Base-by-base conservation (phyloP, 2,888 invertebrate genomes). In the Prosopocoilus inquinatus region DNA sequence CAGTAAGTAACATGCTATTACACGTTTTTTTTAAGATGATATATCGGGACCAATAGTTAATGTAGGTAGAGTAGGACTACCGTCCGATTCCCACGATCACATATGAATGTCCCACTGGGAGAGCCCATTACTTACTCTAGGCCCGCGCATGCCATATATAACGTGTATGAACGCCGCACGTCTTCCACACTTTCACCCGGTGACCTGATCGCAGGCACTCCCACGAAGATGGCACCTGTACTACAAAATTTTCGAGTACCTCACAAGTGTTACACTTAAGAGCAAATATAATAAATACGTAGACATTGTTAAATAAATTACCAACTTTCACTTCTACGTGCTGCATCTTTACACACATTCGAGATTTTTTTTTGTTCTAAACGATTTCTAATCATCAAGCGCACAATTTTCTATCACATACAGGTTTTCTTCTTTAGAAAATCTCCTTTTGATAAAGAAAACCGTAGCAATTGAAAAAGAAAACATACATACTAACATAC, bases 181-280 rank as follows among this genome's bases (percentile, higher is more conserved):
- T 59, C 57, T 57, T 57, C 58, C 52, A 59, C 54, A 61, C 61
- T 61, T 61, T 61, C 61, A 59, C 61, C 61, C 55, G 55, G 57
- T 55, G 55, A 55, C 54, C 59, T 59, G 59, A 55, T 59, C 59
- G 57, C 46, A 16, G 61, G 61, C 61, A 61, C 61, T 61, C 61
- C 61, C 61, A 61, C 61, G 59, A 57, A 53, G 57, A 61, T 59
- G 50, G 59, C 61, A 61, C 61, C 61, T 61, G 61, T 57, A 53
- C 43, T 45, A 52, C 51, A 41, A 57, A 58, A 59, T 57, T 28
- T 61, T 59, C 56, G 59, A 58, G 48, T 52, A 52, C 55, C 54
- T 57, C 55, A 55, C 49, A 59, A 59, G 50, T 39, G 33, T 35
- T 45, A 48, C 49, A 49, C 48, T 47, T 54, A 54, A 43, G 53